phyloP scores from a whole-genome alignment of 1,140 invertebrate genomes.

The Drosophila paulistorum region DNA sequence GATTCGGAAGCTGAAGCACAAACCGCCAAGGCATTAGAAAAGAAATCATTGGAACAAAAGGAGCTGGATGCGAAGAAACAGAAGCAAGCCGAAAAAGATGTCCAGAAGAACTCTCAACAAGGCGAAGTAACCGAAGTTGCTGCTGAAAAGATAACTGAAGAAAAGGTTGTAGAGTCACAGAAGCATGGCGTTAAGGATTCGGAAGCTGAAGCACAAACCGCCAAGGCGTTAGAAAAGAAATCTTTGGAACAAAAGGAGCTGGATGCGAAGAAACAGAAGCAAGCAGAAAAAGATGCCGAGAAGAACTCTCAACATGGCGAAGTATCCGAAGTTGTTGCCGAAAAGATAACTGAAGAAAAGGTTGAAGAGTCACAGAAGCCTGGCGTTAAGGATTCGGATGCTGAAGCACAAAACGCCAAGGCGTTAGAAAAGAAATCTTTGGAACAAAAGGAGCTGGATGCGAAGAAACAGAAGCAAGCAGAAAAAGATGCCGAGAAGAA shows the following conservation, averaged over 20 bases:
- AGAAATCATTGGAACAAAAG: constrained; percentile 30
- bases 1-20: constrained; percentile 33
- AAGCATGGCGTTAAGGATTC: constrained; percentile 3
- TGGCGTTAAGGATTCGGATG: constrained; percentile 14
- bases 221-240: constrained; percentile 14
- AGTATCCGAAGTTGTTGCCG: constrained; percentile 38
- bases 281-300: constrained; percentile 14
- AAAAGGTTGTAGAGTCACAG: constrained; percentile 17
- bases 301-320: constrained; percentile 40
- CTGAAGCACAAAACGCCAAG: constrained; percentile 42
- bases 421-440: constrained; percentile 36
- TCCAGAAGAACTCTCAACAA: constrained; percentile 6
- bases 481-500: constrained; percentile 17
- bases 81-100: constrained; percentile 24
- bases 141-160: constrained; percentile 15
- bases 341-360: constrained; percentile 34
- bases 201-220: constrained; percentile 18
- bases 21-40: constrained; percentile 32
- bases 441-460: constrained; percentile 33
- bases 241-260: constrained; percentile 15
- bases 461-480: constrained; percentile 29
- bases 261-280: constrained; percentile 18
- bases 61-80: constrained; percentile 33
- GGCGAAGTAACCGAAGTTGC: constrained; percentile 24
- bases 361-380: constrained; percentile 4